Evolutionary conservation across 2,888 invertebrate genomes (phyloP), one percentile per base, ranked within the genome.

Genomic region (Thelaira solivaga): DNA sequence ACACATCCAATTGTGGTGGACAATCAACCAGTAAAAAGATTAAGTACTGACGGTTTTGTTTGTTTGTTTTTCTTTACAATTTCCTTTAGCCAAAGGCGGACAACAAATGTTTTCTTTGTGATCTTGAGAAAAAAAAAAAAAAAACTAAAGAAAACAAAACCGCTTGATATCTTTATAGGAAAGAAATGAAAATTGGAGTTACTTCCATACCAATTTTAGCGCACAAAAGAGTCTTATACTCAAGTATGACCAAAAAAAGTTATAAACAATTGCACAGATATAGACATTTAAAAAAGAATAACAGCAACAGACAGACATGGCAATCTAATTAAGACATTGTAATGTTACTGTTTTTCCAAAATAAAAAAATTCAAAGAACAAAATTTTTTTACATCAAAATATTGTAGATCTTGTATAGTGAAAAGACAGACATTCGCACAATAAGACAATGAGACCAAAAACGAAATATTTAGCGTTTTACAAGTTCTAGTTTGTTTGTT

Each of bases 141-240:
- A 22, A 53, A 47, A 39, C 65, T 24, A 53, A 31, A 43, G 41
- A 10, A n/a, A n/a, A n/a, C n/a, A n/a, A n/a, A 39, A 61, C 71
- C 61, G 71, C 31, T 76, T 76, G 76, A 76, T 76, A 72, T 76
- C 76, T 76, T 72, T 76, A 76, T 76, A 71, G 61, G 61, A 39
- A 68, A 67, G 34, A 61, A 62, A 73, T 73, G 68, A 74, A 69
- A 69, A 73, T 73, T 76, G 73, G 68, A 76, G 61, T 75, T 72
- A 76, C 65, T 65, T 59, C 51, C 41, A 62, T 77, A 45, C 80
- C 69, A 51, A 65, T 62, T 73, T 62, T 43, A 73, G 68, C 49
- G 55, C 26, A 59, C 62, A 64, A 67, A 64, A 45, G 49, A 62
- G 59, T 39, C 55, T 20, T 26, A 39, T 24, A 64, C 61, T 57